phyloP scores from a whole-genome alignment of 2,797 vertebrate genomes.

The Malurus splendens region DNA sequence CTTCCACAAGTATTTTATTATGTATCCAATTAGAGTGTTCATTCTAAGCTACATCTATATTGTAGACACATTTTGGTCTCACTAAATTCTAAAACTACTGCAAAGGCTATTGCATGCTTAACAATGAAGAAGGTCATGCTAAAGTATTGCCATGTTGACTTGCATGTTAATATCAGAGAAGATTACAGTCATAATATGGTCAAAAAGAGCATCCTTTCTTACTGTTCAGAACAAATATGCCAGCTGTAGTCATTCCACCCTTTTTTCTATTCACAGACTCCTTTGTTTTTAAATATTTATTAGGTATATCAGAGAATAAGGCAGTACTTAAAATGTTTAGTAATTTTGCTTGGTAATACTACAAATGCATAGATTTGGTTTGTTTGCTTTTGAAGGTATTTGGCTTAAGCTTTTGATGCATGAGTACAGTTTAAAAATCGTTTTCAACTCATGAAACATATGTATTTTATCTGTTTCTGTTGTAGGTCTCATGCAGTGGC shows the following conservation, averaged over 20 bases:
- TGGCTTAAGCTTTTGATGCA: not conserved
- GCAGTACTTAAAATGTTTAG: not conserved
- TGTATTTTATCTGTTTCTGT: not conserved
- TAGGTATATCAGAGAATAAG: not conserved
- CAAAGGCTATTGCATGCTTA: not conserved
- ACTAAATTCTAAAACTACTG: not conserved
- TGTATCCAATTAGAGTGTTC: not conserved
- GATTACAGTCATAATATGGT: not conserved
- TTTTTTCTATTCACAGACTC: not conserved
- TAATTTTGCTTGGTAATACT: not conserved
- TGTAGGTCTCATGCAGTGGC: slow-evolving; percentile 94
- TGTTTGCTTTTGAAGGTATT: not conserved
- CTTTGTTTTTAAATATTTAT: not conserved
- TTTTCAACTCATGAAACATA: not conserved
- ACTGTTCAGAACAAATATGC: not conserved
- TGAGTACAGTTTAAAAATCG: not conserved
- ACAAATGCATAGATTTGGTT: not conserved
- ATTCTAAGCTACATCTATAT: not conserved
- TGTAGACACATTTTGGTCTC: not conserved
- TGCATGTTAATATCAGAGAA: not conserved
- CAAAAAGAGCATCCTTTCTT: not conserved
- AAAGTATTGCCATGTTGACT: not conserved
- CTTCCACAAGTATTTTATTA: not conserved
- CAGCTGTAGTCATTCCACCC: not conserved
- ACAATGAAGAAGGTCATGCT: rapidly evolving